Base-by-base conservation (phyloP, 30 jellyfish, hydroid and myxozoan species). In the Hydractinia symbiolongicarpus region DNA sequence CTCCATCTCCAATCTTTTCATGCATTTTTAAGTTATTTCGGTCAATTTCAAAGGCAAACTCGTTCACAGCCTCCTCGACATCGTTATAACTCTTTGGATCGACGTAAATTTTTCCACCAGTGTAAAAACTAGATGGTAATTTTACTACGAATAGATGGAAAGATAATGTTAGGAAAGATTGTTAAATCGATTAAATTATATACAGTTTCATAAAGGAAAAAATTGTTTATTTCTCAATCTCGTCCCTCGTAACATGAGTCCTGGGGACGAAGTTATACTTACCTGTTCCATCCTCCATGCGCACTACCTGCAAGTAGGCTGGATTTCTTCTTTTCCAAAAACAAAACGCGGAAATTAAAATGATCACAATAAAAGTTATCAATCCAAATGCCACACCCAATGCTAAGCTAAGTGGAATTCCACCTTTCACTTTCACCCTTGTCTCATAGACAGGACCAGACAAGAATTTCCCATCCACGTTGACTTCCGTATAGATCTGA, bases 251-350 rank as follows among this genome's bases (percentile, higher is more conserved):
- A 13, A 64, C 4, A 64, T 13, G 40, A 13, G 74, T 64, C 7
- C 9, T 51, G 7, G 4, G 9, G 40, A 30, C 44, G 44, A 30
- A 30, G 44, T 30, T 30, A 30, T 30, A 30, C 3, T 64, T 64
- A 90, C 97, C 97, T 77, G 84, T 86, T 60, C 97, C 97, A 78
- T 86, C 87, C 78, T 82, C 96, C 86, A 83, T 82, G n/a, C 96
- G 87, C 5, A 86, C 95, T 0, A 93, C 83, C 69, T 90, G 95
- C 51, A 86, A 88, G 73, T 86, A 86, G 67, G 85, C 88, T 15
- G 97, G 95, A 61, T 90, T 89, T 5, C 96, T 91, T 49, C 95
- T 78, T 78, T 61, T 78, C 86, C 86, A 78, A 16, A 78, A 15
- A 57, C 86, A 78, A 51, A 78, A 78, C 20, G 86, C 69, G 15